Base-by-base conservation (phyloP, 2,113 vertebrate genomes). In the Pseudopodoces humilis region DNA sequence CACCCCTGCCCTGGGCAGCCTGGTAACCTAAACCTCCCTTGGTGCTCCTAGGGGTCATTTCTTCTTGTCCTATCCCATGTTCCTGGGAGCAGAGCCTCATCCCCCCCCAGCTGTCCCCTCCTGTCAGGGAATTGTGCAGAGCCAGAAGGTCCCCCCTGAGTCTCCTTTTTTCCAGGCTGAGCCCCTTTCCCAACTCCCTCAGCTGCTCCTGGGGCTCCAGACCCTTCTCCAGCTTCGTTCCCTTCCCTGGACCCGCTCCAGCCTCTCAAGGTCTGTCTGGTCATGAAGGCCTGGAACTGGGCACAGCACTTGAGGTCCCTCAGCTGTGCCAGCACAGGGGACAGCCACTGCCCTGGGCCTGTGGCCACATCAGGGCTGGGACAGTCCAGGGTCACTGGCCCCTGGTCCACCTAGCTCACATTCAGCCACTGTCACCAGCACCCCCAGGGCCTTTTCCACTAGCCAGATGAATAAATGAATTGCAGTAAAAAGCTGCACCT, bases 61-160 rank as follows among this genome's bases (percentile, higher is more conserved):
- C 17, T 13, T 64, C 35, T 33, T 4, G 6, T 64, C 25, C 35
- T 41, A 7, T 18, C 8, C 47, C 55, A 31, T n/a, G 55, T 62
- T 30, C 30, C 16, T 41, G 13, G 7, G 10, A 63, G 21, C 35
- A 71, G 2, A 63, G 20, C 49, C 41, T 0, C 0, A 46, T 1
- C 6, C 6, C 4, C 10, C 10, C 2, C 3, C 0, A 0, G 15
- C 47, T 47, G 19, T 1, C 47, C 25, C 2, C 56, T 79, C 41
- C 47, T 79, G 47, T 13, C 55, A 87, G 56, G 39, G 64, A n/a
- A 13, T 1, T 63, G 22, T 79, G 65, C 15, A 87, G 65, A 62
- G 16, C 24, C 52, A 58, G 0, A 50, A 35, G 24, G 49, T 0
- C 3, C 41, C 55, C 22, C 30, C 30, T 47, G 75, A 71, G 24